A percentile compares a stretch with the other conserved stretches of the same genome.
These are phyloP conservation scores for Pharmacophagus antenor DNA, from an alignment of 2,888 invertebrate genomes.

Conservation along the genomic window DNA sequence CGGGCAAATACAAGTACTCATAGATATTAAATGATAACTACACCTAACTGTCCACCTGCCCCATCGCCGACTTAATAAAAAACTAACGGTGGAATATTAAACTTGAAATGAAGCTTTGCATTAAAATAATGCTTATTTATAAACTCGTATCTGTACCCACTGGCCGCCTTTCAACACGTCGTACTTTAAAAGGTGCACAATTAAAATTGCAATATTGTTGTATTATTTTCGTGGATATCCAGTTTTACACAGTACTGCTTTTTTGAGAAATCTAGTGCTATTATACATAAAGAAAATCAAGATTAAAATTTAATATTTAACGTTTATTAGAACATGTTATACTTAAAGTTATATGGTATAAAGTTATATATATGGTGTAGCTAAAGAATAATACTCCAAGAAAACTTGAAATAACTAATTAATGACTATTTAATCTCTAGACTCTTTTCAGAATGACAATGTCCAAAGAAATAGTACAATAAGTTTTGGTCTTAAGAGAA, in stretches of 20 bases:
- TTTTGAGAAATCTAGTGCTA: too few species aligned
- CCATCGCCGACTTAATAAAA: slow-evolving; percentile 20
- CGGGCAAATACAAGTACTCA: slow-evolving; percentile 42
- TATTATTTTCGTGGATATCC: too few species aligned
- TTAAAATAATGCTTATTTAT: slow-evolving; percentile 10
- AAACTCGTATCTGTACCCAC: not conserved
- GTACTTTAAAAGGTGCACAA: not conserved
- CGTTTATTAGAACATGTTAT: too few species aligned
- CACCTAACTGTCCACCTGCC: slow-evolving; percentile 25
- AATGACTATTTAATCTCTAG: not conserved
- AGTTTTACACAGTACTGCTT: too few species aligned
- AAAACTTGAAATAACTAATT: not conserved
- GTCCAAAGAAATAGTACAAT: slow-evolving; percentile 17
- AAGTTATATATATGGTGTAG: too few species aligned
- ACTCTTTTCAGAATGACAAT: not conserved
- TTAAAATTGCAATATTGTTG: not conserved
- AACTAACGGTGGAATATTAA: slow-evolving; percentile 9
- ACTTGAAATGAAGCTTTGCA: slow-evolving; percentile 12
- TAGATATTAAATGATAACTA: slow-evolving; percentile 26
- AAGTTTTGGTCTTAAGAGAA: slow-evolving; percentile 38
- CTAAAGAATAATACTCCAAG: too few species aligned
- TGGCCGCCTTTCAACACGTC: not conserved
- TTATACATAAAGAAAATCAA: too few species aligned
- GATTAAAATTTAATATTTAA: too few species aligned
- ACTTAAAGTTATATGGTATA: too few species aligned